Conservation (phyloP, 2,888 invertebrate species). For the Sipha maydis region DNA sequence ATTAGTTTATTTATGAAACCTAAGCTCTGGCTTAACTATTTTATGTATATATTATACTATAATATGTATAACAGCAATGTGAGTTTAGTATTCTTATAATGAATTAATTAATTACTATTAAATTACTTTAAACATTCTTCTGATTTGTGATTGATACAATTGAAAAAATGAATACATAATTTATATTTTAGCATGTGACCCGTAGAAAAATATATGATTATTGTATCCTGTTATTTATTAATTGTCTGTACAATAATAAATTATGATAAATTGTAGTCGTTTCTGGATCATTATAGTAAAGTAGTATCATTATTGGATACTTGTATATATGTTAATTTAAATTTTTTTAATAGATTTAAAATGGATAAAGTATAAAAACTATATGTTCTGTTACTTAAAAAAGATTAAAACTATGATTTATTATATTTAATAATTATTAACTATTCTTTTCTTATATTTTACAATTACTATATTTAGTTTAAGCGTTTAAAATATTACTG, state of each 20-base stretch:
- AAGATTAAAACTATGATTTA: no score
- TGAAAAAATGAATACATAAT: not conserved
- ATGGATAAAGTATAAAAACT: not conserved
- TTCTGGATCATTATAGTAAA: not conserved
- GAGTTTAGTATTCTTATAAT: no score
- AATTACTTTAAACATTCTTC: not conserved
- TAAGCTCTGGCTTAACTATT: no score
- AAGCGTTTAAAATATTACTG: not conserved
- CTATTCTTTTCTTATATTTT: no score
- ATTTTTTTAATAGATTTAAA: no score
- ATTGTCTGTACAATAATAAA: not conserved
- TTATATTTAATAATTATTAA: no score
- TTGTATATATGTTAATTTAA: no score
- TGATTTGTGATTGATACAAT: not conserved
- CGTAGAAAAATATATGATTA: not conserved
- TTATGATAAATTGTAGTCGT: not conserved
- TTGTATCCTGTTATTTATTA: not conserved
- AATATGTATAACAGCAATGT: no score
- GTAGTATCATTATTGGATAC: not conserved
- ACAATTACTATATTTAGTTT: no score
- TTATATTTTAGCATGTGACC: not conserved
- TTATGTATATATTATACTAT: no score
- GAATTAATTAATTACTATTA: not conserved
- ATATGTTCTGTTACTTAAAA: not conserved
- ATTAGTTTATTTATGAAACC: no score